A percentile compares a stretch with the other conserved stretches of the same genome.
Evolutionary conservation across 2,797 vertebrate genomes (phyloP).

Genomic region (Podarcis lilfordi): DNA sequence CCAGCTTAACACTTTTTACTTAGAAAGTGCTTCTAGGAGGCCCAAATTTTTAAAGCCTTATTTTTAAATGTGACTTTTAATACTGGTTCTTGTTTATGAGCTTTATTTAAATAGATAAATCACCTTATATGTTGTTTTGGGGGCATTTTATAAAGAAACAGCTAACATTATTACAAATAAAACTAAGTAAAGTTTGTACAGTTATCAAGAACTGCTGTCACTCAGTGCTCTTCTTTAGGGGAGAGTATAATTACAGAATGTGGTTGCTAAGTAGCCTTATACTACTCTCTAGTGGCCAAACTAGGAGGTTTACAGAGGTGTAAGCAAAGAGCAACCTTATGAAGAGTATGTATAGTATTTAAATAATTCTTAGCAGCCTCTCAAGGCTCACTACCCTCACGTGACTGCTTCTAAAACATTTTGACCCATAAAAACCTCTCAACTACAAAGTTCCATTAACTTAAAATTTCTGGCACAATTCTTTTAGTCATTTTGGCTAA

Average conservation of each 20-base stretch:
- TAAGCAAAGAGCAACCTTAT: not conserved
- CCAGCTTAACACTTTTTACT: not conserved
- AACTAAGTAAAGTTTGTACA: not conserved
- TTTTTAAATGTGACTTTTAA: not conserved
- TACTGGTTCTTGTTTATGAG: not conserved
- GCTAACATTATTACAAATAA: not conserved
- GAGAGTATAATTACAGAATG: not conserved
- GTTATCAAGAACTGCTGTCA: not conserved
- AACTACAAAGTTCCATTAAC: not conserved
- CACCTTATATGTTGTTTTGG: not conserved
- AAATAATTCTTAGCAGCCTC: not conserved
- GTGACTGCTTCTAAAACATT: not conserved
- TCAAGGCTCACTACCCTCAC: not conserved
- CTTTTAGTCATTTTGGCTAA: too few species aligned
- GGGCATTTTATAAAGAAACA: not conserved
- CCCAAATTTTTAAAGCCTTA: not conserved
- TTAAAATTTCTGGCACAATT: not conserved
- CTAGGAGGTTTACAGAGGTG: not conserved
- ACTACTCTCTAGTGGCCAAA: slow-evolving; percentile 26
- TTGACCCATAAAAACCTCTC: not conserved
- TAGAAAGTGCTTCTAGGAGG: not conserved
- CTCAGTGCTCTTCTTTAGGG: not conserved
- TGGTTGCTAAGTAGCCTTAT: not conserved
- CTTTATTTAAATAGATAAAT: not conserved
- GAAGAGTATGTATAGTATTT: not conserved